These are phyloP conservation scores for Plecotus auritus DNA, from an alignment of 2,113 vertebrate species.

Conservation along the genomic window DNA sequence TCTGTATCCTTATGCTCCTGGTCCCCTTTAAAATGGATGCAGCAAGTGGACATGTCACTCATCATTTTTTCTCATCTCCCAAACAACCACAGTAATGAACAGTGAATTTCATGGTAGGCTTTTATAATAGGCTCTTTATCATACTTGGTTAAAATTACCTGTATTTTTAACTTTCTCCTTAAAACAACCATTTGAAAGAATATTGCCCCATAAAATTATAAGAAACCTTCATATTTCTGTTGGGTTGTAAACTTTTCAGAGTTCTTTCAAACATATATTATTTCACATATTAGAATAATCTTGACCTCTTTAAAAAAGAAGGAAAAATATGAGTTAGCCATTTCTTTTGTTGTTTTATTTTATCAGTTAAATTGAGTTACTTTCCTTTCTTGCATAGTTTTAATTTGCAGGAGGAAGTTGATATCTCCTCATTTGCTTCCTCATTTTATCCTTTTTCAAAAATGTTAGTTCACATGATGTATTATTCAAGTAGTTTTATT, in stretches of 20 bases:
- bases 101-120: background rate
- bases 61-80: background rate
- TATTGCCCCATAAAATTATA: background rate
- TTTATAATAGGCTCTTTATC: background rate
- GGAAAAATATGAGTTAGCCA: background rate
- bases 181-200: background rate
- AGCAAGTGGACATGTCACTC: background rate
- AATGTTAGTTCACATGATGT: background rate
- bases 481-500: constrained; percentile 49
- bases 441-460: constrained; percentile 42
- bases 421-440: constrained; percentile 21
- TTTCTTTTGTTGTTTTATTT: background rate
- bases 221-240: constrained; percentile 21
- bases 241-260: constrained; percentile 21
- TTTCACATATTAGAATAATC: background rate
- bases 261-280: background rate
- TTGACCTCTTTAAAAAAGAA: background rate
- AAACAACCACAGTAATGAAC: background rate
- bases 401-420: constrained; percentile 35
- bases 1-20: background rate
- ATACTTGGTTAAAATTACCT: background rate
- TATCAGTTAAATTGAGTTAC: background rate
- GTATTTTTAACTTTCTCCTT: background rate
- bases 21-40: background rate
- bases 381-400: background rate